Evolutionary conservation across 1,140 invertebrate genomes (phyloP).

Genomic region (Armadillidium nasatum): DNA sequence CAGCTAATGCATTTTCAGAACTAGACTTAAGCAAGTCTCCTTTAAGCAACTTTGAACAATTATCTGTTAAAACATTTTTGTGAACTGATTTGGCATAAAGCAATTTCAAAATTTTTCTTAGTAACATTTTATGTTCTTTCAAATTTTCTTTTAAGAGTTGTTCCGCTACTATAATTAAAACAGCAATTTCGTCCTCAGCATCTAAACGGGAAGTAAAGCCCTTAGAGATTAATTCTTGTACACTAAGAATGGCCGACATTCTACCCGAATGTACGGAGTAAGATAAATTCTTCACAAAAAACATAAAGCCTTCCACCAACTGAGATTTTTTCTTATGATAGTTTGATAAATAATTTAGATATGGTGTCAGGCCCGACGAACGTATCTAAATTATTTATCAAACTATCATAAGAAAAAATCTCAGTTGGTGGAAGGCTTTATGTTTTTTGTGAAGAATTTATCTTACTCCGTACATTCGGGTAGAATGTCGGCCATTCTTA

Average conservation of each 20-base stretch:
- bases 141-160: conserved; percentile 35
- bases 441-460: conserved; percentile 36
- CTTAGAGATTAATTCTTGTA: conserved; percentile 34
- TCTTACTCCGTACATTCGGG: conserved; percentile 30
- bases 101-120: conserved; percentile 28
- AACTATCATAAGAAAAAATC: conserved; percentile 35
- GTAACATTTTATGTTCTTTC: conserved; percentile 23
- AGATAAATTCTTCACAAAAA: conserved; percentile 35
- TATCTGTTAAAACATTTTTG: conserved; percentile 30
- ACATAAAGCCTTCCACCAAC: conserved; percentile 22
- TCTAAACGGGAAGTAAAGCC: conserved; percentile 27
- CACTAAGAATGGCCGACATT: conserved; percentile 33
- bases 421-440: conserved; percentile 17
- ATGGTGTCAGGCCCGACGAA: conserved; percentile 58
- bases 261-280: conserved; percentile 30
- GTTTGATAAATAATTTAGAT: conserved; percentile 55
- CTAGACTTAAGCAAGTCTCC: conserved; percentile 12
- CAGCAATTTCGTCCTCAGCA: conserved; percentile 21
- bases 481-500: conserved; percentile 31
- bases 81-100: conserved; percentile 30
- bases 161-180: conserved; percentile 34
- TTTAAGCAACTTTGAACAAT: conserved; percentile 29
- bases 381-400: conserved; percentile 37
- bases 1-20: conserved; percentile 22
- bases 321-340: conserved; percentile 33